Percentiles rank a stretch among this genome's conserved stretches.
Evolutionary conservation across 2,113 vertebrate species (phyloP).

Genomic region (Alaudala cheleensis): DNA sequence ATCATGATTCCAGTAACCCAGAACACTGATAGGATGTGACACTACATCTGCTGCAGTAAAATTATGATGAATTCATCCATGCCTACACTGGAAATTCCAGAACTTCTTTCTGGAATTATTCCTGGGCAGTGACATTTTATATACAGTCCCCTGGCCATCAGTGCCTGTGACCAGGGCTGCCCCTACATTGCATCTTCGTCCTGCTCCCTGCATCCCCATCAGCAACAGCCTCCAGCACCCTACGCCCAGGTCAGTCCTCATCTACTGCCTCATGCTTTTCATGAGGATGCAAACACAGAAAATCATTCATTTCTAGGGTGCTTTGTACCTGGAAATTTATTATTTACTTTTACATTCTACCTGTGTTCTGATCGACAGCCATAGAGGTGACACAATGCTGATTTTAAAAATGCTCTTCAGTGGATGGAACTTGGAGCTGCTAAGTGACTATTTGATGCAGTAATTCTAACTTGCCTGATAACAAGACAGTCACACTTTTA

Average conservation of each 20-base stretch:
- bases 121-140: background rate
- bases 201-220: constrained; percentile 17
- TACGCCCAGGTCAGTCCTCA: background rate
- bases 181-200: background rate
- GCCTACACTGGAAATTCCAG: background rate
- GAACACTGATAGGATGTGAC: background rate
- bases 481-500: background rate
- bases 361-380: constrained; percentile 5
- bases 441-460: background rate
- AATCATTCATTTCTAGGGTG: background rate
- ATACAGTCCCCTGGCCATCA: fast-evolving
- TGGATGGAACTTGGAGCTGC: background rate
- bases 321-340: background rate
- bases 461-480: constrained; percentile 13
- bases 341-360: constrained; percentile 1
- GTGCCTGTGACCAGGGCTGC: background rate
- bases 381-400: background rate
- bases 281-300: constrained; percentile 3
- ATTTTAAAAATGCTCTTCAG: background rate
- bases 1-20: background rate
- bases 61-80: background rate
- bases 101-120: background rate
- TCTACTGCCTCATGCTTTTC: constrained; percentile 13
- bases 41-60: background rate
- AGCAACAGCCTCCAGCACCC: background rate